A percentile compares a stretch with the other conserved stretches of the same genome.
These are phyloP conservation scores for Hirundo rustica DNA, from an alignment of 2,797 vertebrate species.

Conservation along the genomic window DNA sequence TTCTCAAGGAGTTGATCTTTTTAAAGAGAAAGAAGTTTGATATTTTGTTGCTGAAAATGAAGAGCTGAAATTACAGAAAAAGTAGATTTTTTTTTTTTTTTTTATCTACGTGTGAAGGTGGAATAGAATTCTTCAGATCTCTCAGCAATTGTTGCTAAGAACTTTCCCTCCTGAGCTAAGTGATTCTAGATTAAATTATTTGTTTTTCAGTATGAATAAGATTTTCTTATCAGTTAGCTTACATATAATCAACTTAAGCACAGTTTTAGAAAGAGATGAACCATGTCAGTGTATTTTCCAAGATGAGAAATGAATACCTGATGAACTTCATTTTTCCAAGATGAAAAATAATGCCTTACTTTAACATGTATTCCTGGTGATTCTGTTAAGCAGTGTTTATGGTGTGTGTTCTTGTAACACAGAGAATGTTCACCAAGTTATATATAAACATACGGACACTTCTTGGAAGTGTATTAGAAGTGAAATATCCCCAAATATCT, in stretches of 20 bases:
- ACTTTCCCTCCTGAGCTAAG: background rate
- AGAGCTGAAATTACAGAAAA: background rate
- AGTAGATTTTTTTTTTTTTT: background rate
- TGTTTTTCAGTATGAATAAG: conserved; percentile 39
- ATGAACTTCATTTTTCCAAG: conserved; percentile 14
- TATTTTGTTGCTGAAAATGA: background rate
- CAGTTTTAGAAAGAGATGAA: conserved; percentile 37
- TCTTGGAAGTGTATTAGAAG: background rate
- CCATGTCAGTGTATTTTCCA: conserved; percentile 15
- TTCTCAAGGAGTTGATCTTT: background rate
- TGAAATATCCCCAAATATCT: background rate
- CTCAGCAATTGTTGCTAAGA: conserved; percentile 15
- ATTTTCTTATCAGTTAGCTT: conserved; percentile 41
- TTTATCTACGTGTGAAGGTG: background rate
- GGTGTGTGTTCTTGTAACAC: background rate
- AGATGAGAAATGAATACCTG: conserved; percentile 17
- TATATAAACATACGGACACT: background rate
- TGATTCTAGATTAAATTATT: conserved; percentile 44
- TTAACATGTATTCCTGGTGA: background rate
- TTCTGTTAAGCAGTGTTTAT: background rate
- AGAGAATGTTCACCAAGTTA: background rate
- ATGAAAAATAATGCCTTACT: background rate
- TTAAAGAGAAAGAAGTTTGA: background rate
- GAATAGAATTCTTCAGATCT: conserved; percentile 1
- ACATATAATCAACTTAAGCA: conserved; percentile 35